Evolutionary conservation across 2,113 vertebrate genomes (phyloP).

Genomic region (Carlito syrichta): DNA sequence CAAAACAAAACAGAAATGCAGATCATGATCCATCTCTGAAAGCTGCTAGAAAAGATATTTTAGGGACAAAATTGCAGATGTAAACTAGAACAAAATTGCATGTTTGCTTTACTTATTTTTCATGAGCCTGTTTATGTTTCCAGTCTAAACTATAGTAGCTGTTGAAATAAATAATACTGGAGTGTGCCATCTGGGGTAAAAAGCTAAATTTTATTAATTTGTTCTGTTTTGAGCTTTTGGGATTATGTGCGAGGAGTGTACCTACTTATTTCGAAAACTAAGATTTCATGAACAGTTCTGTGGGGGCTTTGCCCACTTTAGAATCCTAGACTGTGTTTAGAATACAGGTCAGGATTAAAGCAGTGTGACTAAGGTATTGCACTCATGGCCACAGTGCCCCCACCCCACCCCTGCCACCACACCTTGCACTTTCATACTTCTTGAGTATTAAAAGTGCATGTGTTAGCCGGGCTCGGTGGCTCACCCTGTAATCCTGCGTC

Average conservation of each 20-base stretch:
- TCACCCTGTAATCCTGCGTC: no score
- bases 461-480: no score
- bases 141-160: neutral
- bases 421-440: neutral
- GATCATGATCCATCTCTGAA: neutral
- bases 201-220: constrained; percentile 19
- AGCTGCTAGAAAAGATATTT: constrained; percentile 4
- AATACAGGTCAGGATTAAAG: neutral
- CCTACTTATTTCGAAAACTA: neutral
- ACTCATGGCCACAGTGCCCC: rapidly evolving
- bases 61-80: neutral
- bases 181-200: neutral
- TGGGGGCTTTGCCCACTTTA: neutral
- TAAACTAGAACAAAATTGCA: neutral
- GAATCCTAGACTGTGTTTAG: neutral
- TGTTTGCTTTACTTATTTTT: constrained; percentile 18
- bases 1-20: no score
- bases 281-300: neutral
- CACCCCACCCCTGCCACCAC: no score
- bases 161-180: neutral
- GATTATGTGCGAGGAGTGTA: neutral
- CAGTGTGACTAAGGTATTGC: neutral
- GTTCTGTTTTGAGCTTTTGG: neutral
- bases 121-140: neutral
- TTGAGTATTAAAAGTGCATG: neutral